Base-by-base conservation (phyloP, 2,888 invertebrate genomes). In the Prenolepis imparis region DNA sequence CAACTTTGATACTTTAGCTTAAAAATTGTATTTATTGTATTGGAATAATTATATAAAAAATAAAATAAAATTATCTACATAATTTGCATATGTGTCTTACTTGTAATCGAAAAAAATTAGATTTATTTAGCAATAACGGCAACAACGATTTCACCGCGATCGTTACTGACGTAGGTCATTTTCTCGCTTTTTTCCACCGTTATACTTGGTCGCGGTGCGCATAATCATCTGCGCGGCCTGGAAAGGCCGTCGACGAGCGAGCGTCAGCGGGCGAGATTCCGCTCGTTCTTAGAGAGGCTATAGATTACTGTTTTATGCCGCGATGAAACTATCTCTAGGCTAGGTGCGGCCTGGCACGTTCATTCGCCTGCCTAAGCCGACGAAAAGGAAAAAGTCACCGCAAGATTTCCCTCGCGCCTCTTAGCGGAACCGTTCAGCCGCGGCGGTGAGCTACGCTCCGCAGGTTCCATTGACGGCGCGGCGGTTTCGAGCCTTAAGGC, bases 341-440 rank as follows among this genome's bases (percentile, higher is more conserved):
- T 84, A 87, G 88, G 88, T 63, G 78, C 64, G 86, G 85, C 82
- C 73, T 64, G 67, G 73, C 75, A 52, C 82, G 73, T 81, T 86
- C 75, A 63, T 81, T 86, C 75, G 66, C 44, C 77, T 55, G 74
- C 41, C 75, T 75, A 83, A 70, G 82, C 63, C 32, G 52, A 18
- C 44, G 32, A 63, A 67, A 74, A 82, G 82, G 80, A 82, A 88
- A 85, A 87, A 84, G 63, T 82, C 78, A 61, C 41, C 75, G 74
- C 48, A 73, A 73, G 85, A 88, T 87, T 90, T 90, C 86, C 90
- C 88, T 84, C 70, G 74, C 83, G 63, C 89, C 88, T 83, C 67
- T 24, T 72, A 64, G 77, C 67, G 57, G 70, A 72, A 72, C 72
- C 63, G 72, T 55, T 68, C 66, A 55, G 77, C 28, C 68, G 39